Base-by-base conservation (phyloP, 2,113 vertebrate genomes). In the Hiodon alosoides region DNA sequence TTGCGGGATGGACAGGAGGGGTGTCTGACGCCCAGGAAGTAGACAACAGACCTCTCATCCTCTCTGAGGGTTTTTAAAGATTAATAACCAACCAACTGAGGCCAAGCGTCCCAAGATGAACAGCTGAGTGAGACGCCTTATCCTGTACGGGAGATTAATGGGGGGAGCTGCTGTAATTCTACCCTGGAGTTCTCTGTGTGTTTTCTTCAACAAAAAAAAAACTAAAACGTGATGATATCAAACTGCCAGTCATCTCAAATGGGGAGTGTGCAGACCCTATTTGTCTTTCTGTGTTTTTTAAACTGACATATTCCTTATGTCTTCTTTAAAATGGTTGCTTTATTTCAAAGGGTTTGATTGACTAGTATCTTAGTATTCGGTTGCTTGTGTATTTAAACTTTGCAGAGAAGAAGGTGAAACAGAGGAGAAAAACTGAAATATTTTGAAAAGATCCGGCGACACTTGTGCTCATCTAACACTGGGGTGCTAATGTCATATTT, bases 81-180 rank as follows among this genome's bases (percentile, higher is more conserved):
- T 68, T n/a, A 71, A 67, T 17, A 46, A n/a, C 48, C 16, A 72
- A 70, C 69, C 69, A 58, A 71, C 69, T 48, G 54, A 48, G 52
- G 72, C 5, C 46, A 75, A 67, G 80, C 78, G 78, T 80, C 69
- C 82, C 86, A 83, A 5, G 17, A 6, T 53, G 73, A 90, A 82
- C 87, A 87, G 89, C 88, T 88, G 90, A 88, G 84, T 73, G 84
- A 85, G 84, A 85, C 85, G 84, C 87, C 47, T 48, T 85, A 82
- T 85, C 83, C 82, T 84, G 13, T 79, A 78, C 72, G 65, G 73
- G 77, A 66, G 76, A 79, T 14, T 83, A 86, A 87, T 87, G 13
- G 54, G 85, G 85, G 90, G 89, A 85, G 90, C 90, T 89, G 86
- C 89, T 89, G 89, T 87, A 86, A 86, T 84, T 47, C 73, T 71